Evolutionary conservation across 2,113 vertebrate species (phyloP).

Genomic region (Dascyllus trimaculatus): DNA sequence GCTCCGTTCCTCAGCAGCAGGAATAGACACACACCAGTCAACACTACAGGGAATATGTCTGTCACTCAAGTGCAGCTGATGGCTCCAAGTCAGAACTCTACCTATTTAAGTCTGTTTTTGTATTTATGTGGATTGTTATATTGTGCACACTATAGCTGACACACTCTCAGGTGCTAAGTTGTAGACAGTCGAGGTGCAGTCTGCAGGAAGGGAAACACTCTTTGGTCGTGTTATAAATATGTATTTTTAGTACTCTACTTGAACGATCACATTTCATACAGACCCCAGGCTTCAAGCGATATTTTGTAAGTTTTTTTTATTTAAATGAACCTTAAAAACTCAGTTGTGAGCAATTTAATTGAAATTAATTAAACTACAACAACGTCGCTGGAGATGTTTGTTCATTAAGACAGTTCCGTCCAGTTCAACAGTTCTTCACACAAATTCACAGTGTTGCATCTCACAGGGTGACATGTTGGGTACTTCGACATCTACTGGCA

Average conservation of each 20-base stretch:
- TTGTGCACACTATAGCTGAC: slow-evolving; percentile 14
- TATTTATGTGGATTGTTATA: slow-evolving; percentile 62
- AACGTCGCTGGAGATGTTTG: slow-evolving; percentile 5
- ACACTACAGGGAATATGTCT: slow-evolving; percentile 38
- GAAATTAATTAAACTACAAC: slow-evolving; percentile 43
- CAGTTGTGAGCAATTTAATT: slow-evolving; percentile 42
- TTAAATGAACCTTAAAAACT: slow-evolving; percentile 47
- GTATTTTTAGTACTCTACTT: slow-evolving; percentile 46
- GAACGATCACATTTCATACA: slow-evolving; percentile 52
- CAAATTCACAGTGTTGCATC: neutral
- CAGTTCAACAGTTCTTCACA: neutral
- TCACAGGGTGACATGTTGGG: neutral
- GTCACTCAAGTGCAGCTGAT: slow-evolving; percentile 51
- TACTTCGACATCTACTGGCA: slow-evolving; percentile 30
- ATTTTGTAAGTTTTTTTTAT: slow-evolving; percentile 64
- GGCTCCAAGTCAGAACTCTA: slow-evolving; percentile 39
- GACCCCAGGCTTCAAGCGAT: slow-evolving; percentile 35
- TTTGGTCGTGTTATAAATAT: slow-evolving; percentile 37
- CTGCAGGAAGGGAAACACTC: slow-evolving; percentile 58
- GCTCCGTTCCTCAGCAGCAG: slow-evolving; percentile 21
- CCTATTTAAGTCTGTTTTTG: slow-evolving; percentile 68
- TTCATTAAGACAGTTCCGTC: neutral
- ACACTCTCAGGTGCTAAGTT: neutral
- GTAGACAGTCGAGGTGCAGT: slow-evolving; percentile 18
- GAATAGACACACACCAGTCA: slow-evolving; percentile 11